These are phyloP conservation scores for Dromas ardeola DNA, from an alignment of 2,113 vertebrate species.

Conservation along the genomic window DNA sequence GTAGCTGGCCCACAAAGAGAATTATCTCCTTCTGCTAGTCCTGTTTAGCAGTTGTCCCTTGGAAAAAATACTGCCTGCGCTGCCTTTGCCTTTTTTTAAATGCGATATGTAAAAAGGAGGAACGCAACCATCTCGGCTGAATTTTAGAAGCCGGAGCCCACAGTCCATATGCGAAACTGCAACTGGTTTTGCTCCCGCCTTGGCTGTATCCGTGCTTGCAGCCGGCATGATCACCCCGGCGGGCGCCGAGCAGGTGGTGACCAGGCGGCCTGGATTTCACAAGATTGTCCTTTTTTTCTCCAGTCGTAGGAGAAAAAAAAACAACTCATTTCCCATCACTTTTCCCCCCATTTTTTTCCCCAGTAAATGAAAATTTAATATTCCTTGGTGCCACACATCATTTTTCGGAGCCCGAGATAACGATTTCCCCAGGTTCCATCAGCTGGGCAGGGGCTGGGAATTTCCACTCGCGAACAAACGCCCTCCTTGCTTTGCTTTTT, in stretches of 20 bases:
- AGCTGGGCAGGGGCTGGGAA: not conserved
- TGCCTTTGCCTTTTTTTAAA: not conserved
- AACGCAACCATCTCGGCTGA: not conserved
- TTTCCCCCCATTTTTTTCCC: not conserved
- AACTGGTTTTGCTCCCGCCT: not conserved
- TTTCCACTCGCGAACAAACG: not conserved
- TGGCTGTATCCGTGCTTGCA: rapidly evolving
- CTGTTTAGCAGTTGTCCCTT: not conserved
- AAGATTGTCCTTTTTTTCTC: not conserved
- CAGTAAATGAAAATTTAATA: not conserved
- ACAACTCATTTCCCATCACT: not conserved
- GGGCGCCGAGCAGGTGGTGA: rapidly evolving
- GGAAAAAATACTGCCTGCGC: rapidly evolving
- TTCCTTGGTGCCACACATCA: rapidly evolving
- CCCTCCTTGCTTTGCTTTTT: not conserved
- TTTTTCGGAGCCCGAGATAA: not conserved
- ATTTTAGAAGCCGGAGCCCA: not conserved
- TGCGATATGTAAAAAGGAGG: not conserved
- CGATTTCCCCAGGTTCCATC: not conserved
- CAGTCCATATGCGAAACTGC: not conserved
- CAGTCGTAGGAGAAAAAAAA: not conserved
- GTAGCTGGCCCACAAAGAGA: not conserved
- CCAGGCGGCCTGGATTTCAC: not conserved
- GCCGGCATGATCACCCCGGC: rapidly evolving
- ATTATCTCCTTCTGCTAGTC: not conserved